Evolutionary conservation across 2,113 vertebrate genomes (phyloP).

Genomic region (Chamaetylas fuelleborni): DNA sequence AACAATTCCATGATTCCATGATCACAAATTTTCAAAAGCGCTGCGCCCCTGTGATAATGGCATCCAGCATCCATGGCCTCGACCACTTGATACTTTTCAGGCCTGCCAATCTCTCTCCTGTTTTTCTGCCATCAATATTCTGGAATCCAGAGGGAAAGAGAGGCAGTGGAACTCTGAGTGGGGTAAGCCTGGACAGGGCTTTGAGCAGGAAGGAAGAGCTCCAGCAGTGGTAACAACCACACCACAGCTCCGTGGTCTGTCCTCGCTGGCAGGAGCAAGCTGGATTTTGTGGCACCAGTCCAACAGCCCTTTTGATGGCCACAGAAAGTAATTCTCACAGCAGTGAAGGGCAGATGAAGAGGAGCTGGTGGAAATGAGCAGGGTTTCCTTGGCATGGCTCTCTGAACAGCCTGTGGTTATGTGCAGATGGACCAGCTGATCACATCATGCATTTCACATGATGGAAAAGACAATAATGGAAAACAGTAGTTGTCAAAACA

Average conservation of each 20-base stretch:
- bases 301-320: not conserved
- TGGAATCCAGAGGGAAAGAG: not conserved
- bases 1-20: not conserved
- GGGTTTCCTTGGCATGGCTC: not conserved
- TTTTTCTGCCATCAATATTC: not conserved
- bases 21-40: not conserved
- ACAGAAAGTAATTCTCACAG: not conserved
- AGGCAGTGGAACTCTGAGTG: not conserved
- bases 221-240: not conserved
- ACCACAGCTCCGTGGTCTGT: not conserved
- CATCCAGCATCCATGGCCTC: not conserved
- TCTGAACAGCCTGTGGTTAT: not conserved
- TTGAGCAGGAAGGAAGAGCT: not conserved
- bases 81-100: not conserved
- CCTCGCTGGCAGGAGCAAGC: not conserved
- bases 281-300: not conserved
- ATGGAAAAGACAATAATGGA: not conserved
- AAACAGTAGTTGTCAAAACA: not conserved
- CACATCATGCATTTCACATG: not conserved
- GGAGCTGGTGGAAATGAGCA: not conserved
- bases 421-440: not conserved
- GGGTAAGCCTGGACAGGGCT: not conserved
- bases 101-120: not conserved
- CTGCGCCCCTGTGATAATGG: fast-evolving
- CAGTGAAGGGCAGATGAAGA: not conserved